Percentiles rank a stretch among this genome's conserved stretches.
Evolutionary conservation across 2,888 invertebrate species (phyloP).

Genomic region (Icerya purchasi): DNA sequence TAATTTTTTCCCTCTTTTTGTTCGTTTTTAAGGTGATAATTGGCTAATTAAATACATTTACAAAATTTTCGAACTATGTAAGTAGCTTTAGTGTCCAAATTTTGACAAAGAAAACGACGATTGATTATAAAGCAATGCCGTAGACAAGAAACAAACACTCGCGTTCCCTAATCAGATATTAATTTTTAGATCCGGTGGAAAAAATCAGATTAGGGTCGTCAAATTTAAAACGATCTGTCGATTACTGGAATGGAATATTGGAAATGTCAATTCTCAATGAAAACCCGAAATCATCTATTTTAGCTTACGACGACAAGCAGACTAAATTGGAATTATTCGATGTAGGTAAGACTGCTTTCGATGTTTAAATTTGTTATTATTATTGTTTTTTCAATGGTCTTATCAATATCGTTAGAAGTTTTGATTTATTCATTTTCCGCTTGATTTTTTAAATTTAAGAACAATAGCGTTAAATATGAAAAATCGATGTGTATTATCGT

Average conservation of each 20-base stretch:
- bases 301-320: conserved; percentile 52
- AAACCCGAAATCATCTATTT: conserved; percentile 34
- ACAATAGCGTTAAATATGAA: no score
- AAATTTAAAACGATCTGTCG: conserved; percentile 47
- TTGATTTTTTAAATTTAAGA: no score
- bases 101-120: neutral
- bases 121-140: neutral
- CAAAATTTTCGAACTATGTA: neutral
- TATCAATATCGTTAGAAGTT: no score
- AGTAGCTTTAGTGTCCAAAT: neutral
- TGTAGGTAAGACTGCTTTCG: no score
- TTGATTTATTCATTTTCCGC: no score
- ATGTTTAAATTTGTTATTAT: no score
- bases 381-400: no score
- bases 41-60: no score
- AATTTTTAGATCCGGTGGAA: conserved; percentile 47
- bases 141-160: neutral
- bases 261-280: conserved; percentile 47
- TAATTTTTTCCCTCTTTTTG: no score
- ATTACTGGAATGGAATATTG: conserved; percentile 66
- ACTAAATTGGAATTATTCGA: conserved; percentile 53
- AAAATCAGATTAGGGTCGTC: conserved; percentile 61
- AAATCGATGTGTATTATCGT: no score
- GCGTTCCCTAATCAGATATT: neutral
- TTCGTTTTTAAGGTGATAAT: no score